A percentile compares a stretch with the other conserved stretches of the same genome.
phyloP scores from a whole-genome alignment of 2,888 invertebrate species.

The Auanema freiburgensis region DNA sequence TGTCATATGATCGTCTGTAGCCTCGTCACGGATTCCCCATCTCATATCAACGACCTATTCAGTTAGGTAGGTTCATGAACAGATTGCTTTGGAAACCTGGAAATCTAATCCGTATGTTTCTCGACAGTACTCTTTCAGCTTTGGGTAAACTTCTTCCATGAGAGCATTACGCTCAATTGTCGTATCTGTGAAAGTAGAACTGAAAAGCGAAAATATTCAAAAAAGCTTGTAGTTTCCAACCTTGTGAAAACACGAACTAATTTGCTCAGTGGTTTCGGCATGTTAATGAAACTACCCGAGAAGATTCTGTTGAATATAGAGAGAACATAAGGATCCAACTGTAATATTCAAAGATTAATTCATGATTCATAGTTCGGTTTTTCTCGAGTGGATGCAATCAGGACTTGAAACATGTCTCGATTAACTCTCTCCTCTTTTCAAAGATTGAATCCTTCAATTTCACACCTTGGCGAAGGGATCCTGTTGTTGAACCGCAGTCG shows the following conservation, averaged over 20 bases:
- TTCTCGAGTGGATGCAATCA: too few relatives aligned
- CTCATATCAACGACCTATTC: constrained; percentile 92
- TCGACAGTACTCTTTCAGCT: constrained; percentile 89
- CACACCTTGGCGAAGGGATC: too few relatives aligned
- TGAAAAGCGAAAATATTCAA: constrained; percentile 9
- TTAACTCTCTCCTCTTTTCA: too few relatives aligned
- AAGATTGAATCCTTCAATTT: too few relatives aligned
- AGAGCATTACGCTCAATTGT: constrained; percentile 93
- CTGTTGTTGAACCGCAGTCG: too few relatives aligned
- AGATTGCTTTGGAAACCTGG: constrained; percentile 74
- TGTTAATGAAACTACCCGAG: constrained; percentile 80
- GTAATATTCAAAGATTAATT: too few relatives aligned
- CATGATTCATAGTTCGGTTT: too few relatives aligned
- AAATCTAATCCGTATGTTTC: constrained; percentile 96
- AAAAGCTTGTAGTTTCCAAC: constrained; percentile 6
- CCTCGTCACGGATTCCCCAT: constrained; percentile 96
- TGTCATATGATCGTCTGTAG: constrained; percentile 99
- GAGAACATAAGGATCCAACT: constrained; percentile 31
- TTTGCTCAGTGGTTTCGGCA: constrained; percentile 94
- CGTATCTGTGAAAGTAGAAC: constrained; percentile 94
- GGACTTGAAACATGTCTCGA: too few relatives aligned
- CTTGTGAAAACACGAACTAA: constrained; percentile 97
- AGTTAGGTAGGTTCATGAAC: background rate
- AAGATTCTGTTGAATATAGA: constrained; percentile 79
- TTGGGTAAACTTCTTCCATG: constrained; percentile 95